phyloP scores from a whole-genome alignment of 2,113 vertebrate species.

The Hystrix cristata region DNA sequence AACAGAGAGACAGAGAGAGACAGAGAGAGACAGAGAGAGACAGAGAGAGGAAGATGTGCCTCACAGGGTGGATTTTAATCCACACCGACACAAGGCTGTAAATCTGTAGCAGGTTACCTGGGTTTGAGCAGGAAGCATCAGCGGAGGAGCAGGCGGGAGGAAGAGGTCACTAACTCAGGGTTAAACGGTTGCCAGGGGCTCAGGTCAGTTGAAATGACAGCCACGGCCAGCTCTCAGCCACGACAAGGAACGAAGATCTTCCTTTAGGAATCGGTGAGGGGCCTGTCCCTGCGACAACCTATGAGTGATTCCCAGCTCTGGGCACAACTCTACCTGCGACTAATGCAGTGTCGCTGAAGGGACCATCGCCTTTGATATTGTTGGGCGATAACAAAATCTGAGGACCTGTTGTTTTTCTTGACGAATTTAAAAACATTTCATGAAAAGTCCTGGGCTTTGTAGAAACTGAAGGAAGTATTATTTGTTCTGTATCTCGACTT shows the following conservation, averaged over 20 bases:
- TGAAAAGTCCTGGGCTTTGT: background rate
- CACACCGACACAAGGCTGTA: background rate
- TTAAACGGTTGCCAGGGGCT: background rate
- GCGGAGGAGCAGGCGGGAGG: background rate
- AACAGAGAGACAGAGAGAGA: too few species aligned
- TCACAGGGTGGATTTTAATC: background rate
- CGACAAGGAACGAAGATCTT: background rate
- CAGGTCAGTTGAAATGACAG: background rate
- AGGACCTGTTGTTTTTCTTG: constrained; percentile 40
- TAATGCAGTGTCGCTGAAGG: background rate
- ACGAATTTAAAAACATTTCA: constrained; percentile 8
- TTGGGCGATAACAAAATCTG: background rate
- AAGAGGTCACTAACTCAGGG: background rate
- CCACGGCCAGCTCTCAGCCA: background rate
- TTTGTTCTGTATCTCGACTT: constrained; percentile 27
- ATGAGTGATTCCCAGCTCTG: constrained; percentile 27
- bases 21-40: too few species aligned
- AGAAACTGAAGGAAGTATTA: constrained; percentile 39
- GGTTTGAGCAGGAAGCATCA: background rate
- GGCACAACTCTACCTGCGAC: background rate
- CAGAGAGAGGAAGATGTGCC: background rate
- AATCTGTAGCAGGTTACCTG: background rate
- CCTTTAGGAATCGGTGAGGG: constrained; percentile 47
- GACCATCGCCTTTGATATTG: background rate
- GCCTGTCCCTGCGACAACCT: background rate